Conservation (phyloP, 2,888 invertebrate genomes). For the Drosophila colorata region DNA sequence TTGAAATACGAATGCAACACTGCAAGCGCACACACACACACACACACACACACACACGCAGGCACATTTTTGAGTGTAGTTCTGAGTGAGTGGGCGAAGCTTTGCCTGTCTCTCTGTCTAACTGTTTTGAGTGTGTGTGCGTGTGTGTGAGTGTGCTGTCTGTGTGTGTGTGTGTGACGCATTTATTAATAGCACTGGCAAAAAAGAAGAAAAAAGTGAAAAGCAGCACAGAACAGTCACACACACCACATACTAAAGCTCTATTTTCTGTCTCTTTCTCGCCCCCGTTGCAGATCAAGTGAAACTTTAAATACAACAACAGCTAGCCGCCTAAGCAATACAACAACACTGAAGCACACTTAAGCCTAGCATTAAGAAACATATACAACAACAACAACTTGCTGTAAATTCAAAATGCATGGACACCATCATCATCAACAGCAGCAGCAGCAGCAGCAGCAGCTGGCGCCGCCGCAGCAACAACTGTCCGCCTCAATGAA, state of each 20-base stretch:
- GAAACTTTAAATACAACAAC: constrained; percentile 60
- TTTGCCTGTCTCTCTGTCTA: constrained; percentile 39
- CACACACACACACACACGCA: constrained; percentile 1
- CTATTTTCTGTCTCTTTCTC: constrained; percentile 14
- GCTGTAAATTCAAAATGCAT: constrained; percentile 63
- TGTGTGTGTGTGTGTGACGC: constrained; percentile 45
- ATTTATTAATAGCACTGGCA: constrained; percentile 53
- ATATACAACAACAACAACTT: constrained; percentile 39
- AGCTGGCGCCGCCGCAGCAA: constrained; percentile 34
- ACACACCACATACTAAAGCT: constrained; percentile 41
- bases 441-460: constrained; percentile 32
- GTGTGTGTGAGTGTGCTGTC: neutral
- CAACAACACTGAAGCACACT: constrained; percentile 48
- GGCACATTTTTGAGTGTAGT: constrained; percentile 36
- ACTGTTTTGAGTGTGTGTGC: constrained; percentile 1
- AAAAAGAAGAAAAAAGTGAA: constrained; percentile 27
- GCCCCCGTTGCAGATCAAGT: constrained; percentile 68
- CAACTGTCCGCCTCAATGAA: constrained; percentile 53
- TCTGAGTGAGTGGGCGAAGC: constrained; percentile 45
- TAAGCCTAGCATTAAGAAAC: constrained; percentile 47
- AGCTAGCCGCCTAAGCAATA: constrained; percentile 46
- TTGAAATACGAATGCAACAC: constrained; percentile 73
- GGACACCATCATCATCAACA: constrained; percentile 67
- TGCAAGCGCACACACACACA: constrained; percentile 33
- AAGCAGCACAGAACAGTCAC: constrained; percentile 14